Evolutionary conservation across 2,797 vertebrate genomes (phyloP).

Genomic region (Morus bassanus): DNA sequence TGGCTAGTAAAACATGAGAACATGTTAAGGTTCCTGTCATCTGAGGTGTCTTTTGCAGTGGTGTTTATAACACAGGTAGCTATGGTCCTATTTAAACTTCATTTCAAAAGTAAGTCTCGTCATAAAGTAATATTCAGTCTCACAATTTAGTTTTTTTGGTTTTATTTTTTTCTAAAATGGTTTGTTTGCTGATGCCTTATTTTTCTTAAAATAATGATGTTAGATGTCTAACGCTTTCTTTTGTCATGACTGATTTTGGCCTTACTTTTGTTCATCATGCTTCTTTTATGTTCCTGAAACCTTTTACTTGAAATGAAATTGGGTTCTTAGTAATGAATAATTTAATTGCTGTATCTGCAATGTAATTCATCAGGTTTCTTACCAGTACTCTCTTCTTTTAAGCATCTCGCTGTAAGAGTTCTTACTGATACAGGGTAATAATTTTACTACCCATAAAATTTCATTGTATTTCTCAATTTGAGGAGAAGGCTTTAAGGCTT

Average conservation of each 20-base stretch:
- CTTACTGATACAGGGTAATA: background rate
- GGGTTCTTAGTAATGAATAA: background rate
- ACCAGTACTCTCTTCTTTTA: background rate
- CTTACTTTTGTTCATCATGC: background rate
- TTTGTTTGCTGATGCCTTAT: background rate
- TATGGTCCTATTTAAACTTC: background rate
- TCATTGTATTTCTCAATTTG: background rate
- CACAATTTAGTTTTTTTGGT: background rate
- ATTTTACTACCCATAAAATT: background rate
- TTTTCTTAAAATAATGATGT: background rate
- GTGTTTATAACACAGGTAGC: background rate
- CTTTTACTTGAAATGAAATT: background rate
- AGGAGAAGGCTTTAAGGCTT: background rate
- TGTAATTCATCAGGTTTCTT: background rate
- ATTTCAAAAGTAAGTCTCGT: background rate
- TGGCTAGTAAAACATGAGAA: background rate
- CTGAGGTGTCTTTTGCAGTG: background rate
- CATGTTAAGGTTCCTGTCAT: background rate
- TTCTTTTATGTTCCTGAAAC: background rate
- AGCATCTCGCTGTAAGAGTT: background rate
- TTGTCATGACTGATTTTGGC: background rate
- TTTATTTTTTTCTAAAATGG: background rate
- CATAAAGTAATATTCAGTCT: background rate
- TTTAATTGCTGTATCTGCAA: background rate
- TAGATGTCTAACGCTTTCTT: background rate